Conservation (phyloP, 2,113 vertebrate genomes). For the Onychostoma macrolepis region DNA sequence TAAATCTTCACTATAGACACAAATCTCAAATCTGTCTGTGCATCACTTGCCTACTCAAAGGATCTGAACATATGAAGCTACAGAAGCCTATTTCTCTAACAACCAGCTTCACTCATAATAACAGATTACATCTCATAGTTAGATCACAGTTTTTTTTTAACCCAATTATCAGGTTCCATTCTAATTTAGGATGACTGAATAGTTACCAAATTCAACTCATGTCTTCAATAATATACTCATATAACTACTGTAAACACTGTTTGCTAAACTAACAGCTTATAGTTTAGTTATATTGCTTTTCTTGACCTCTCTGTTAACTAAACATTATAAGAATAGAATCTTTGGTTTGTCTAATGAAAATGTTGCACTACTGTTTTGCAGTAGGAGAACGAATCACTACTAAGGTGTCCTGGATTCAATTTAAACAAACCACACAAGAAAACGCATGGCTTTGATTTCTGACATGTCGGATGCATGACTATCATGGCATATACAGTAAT, state of each 20-base stretch:
- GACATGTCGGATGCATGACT: background rate
- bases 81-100: background rate
- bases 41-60: background rate
- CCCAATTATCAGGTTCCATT: background rate
- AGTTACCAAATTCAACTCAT: background rate
- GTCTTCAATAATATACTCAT: background rate
- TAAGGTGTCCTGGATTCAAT: background rate
- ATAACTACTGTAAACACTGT: conserved; percentile 1
- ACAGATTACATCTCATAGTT: background rate
- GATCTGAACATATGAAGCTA: background rate
- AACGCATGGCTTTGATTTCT: background rate
- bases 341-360: conserved; percentile 26
- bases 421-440: background rate
- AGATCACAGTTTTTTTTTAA: background rate
- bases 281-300: background rate
- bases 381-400: no score
- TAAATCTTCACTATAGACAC: background rate
- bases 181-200: background rate
- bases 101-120: background rate
- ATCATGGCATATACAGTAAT: background rate
- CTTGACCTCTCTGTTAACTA: background rate
- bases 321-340: background rate
- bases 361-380: background rate
- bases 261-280: conserved; percentile 8
- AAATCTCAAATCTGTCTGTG: background rate